Evolutionary conservation across 2,888 invertebrate species (phyloP).

Genomic region (Taenaris catops): DNA sequence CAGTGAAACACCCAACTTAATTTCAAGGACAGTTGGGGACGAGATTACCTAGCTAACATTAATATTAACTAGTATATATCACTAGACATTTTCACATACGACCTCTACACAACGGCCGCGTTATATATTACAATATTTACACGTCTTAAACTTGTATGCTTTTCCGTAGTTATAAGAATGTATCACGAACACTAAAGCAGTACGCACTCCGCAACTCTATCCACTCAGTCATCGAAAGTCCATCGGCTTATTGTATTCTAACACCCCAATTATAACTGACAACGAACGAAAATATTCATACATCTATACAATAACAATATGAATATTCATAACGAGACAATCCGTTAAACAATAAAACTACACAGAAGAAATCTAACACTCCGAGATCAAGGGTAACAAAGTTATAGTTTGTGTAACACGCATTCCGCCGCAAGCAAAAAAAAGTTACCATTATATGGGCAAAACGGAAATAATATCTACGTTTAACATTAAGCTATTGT

Average conservation of each 20-base stretch:
- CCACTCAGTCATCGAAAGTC: slow-evolving; percentile 75
- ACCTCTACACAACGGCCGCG: slow-evolving; percentile 69
- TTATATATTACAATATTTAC: slow-evolving; percentile 77
- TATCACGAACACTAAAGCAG: slow-evolving; percentile 58
- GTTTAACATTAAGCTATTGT: too few species aligned
- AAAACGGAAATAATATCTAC: too few species aligned
- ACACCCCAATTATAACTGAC: slow-evolving; percentile 67
- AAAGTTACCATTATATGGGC: slow-evolving; percentile 4
- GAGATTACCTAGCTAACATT: slow-evolving; percentile 79
- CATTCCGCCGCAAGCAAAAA: slow-evolving; percentile 16
- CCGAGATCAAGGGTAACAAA: slow-evolving; percentile 61
- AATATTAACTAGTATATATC: slow-evolving; percentile 68
- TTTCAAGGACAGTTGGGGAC: slow-evolving; percentile 76
- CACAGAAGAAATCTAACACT: slow-evolving; percentile 67
- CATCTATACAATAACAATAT: slow-evolving; percentile 72
- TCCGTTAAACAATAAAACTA: slow-evolving; percentile 66
- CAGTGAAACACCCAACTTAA: slow-evolving; percentile 79
- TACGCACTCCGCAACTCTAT: slow-evolving; percentile 53
- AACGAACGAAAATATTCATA: slow-evolving; percentile 61
- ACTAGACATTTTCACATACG: slow-evolving; percentile 75
- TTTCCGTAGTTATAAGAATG: slow-evolving; percentile 42
- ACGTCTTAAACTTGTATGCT: slow-evolving; percentile 65
- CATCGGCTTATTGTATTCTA: slow-evolving; percentile 71
- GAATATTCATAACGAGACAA: slow-evolving; percentile 61
- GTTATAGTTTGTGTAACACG: slow-evolving; percentile 28